These are phyloP conservation scores for Mormyrus hasselquistii DNA, from an alignment of 2,797 vertebrate species.

Conservation along the genomic window DNA sequence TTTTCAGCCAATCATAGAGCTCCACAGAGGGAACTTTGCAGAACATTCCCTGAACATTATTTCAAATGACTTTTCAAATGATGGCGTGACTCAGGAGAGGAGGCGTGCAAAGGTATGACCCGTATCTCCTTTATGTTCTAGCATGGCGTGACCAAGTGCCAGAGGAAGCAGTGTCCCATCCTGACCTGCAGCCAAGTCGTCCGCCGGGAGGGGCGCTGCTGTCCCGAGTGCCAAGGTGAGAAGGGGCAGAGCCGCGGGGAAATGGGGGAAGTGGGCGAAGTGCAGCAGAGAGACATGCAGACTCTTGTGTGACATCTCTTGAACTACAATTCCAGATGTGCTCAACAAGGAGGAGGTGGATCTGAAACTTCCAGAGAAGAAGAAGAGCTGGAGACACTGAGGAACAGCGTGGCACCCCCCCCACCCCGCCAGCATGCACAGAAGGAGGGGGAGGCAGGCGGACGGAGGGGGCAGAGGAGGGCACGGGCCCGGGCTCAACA, in stretches of 20 bases:
- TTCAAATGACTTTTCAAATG: not conserved
- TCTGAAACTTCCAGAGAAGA: conserved; percentile 50
- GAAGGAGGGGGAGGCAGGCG: not conserved
- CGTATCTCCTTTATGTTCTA: conserved; percentile 40
- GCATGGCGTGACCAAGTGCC: conserved; percentile 88
- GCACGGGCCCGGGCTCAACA: not conserved
- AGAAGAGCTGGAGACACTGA: conserved; percentile 48
- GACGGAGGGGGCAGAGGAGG: conserved; percentile 22
- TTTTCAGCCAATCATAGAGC: not conserved
- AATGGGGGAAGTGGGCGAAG: no score
- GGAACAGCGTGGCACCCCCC: not conserved
- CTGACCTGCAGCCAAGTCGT: conserved; percentile 61
- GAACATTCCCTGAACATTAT: not conserved
- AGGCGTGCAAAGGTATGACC: not conserved
- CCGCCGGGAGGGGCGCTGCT: conserved; percentile 72
- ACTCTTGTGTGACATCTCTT: conserved; percentile 5
- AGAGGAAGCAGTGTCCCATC: conserved; percentile 78
- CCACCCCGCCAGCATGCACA: not conserved
- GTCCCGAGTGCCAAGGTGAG: conserved; percentile 78
- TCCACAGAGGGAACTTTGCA: not conserved
- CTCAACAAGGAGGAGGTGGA: conserved; percentile 44
- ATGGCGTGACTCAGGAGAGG: not conserved
- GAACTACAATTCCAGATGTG: conserved; percentile 13
- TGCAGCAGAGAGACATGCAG: not conserved
- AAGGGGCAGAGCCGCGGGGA: not conserved